Evolutionary conservation across 2,113 vertebrate genomes (phyloP).

Genomic region (Lophochroa leadbeateri): DNA sequence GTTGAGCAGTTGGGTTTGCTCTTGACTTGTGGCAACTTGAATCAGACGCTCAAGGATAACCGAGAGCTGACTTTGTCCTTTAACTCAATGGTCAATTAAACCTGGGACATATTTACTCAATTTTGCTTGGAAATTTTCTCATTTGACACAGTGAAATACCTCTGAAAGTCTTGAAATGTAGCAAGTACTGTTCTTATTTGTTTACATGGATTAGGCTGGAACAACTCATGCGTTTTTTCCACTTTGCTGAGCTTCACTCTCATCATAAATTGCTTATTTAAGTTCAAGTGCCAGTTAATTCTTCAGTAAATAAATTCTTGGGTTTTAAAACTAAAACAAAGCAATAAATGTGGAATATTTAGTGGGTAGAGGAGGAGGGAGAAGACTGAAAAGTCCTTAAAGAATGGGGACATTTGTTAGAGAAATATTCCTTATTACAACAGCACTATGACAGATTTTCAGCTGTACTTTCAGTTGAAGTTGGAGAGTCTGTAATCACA

Average conservation of each 20-base stretch:
- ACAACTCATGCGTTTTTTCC: background rate
- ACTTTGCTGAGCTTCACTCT: background rate
- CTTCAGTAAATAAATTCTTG: background rate
- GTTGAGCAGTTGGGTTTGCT: background rate
- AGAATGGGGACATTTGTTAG: background rate
- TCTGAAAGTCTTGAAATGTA: background rate
- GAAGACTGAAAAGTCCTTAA: background rate
- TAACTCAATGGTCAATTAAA: background rate
- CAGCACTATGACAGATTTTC: background rate
- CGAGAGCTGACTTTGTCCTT: background rate
- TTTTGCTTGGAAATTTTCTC: background rate
- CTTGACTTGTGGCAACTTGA: background rate
- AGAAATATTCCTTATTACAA: background rate
- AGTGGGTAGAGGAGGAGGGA: background rate
- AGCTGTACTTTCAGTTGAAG: background rate
- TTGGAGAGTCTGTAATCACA: background rate
- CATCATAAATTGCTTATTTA: background rate
- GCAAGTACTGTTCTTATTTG: background rate
- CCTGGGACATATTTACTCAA: background rate
- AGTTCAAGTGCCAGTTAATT: slow-evolving; percentile 10
- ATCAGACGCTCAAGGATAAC: background rate
- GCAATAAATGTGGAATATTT: background rate
- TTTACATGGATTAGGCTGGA: background rate
- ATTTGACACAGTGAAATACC: background rate
- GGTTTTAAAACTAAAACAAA: background rate